Percentiles rank a stretch among this genome's conserved stretches.
phyloP scores from a whole-genome alignment of 2,113 vertebrate genomes.

The Pycnonotus jocosus region DNA sequence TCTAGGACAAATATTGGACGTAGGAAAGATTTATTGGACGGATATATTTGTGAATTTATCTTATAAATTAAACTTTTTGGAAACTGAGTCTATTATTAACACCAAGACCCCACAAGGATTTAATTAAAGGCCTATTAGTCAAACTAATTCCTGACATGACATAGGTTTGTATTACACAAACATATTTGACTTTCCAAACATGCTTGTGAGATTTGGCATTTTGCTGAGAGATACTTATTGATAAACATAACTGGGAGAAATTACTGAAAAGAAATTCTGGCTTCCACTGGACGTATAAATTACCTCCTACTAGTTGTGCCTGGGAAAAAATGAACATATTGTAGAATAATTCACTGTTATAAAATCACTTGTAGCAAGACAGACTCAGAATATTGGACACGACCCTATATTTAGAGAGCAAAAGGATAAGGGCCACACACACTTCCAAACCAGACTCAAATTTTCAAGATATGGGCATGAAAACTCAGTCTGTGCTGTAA shows the following conservation, averaged over 20 bases:
- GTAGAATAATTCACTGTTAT: not conserved
- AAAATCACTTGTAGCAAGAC: not conserved
- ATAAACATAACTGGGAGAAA: conserved; percentile 68
- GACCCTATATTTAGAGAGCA: not conserved
- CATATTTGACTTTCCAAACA: conserved; percentile 75
- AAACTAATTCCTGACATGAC: conserved; percentile 78
- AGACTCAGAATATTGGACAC: not conserved
- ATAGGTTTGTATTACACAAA: conserved; percentile 76
- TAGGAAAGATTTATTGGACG: conserved; percentile 58
- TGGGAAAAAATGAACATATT: not conserved
- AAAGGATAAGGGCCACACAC: not conserved
- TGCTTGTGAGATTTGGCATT: conserved; percentile 65
- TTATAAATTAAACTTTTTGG: conserved; percentile 72
- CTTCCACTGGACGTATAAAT: not conserved
- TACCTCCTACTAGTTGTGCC: not conserved
- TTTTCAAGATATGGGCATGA: not conserved
- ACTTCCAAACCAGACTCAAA: not conserved
- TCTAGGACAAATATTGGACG: conserved; percentile 38
- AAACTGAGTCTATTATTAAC: conserved; percentile 62
- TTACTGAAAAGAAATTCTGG: conserved; percentile 60
- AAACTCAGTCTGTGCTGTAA: not conserved
- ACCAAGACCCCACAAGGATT: conserved; percentile 77
- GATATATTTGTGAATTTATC: conserved; percentile 71
- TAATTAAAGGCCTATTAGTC: conserved; percentile 80
- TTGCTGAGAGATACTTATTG: conserved; percentile 71